Evolutionary conservation across 2,888 invertebrate genomes (phyloP), one percentile per base, ranked within the genome.

Genomic region (Pterostichus niger): DNA sequence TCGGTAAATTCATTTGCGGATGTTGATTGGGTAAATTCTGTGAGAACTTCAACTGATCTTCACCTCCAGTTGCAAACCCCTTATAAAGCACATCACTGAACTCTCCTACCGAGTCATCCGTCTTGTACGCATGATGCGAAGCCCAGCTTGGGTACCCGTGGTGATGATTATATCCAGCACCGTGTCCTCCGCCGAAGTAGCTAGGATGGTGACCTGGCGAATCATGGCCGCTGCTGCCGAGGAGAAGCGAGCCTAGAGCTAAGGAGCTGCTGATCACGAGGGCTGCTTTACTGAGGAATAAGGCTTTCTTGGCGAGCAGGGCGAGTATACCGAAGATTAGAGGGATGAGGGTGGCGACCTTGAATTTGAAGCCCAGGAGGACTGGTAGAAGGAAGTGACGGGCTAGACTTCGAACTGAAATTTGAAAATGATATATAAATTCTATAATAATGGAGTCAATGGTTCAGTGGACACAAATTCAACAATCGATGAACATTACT

Each of bases 321-420:
- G 95, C 92, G 49, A 96, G 89, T 7, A 93, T 87, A 0, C 95
- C 95, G 84, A 96, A 93, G 7, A 96, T 87, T 76, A 96, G 87
- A 0, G 96, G 96, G 13, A 96, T 90, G 83, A 96, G 88, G 0
- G 95, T 94, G 0, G 94, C 93, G 59, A 96, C 90, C 87, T 95
- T 96, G 87, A 96, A 95, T 89, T 96, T 96, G 85, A 96, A 92
- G 6, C 96, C 96, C 10, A 96, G 91, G 0, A 96, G 91, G 86
- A 96, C 93, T 31, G 96, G 96, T 15, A 96, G 90, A n/a, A 96
- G 87, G 81, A 96, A 92, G 85, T 95, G 94, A 85, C 94, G 92
- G 77, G 96, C 92, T 84, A 96, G 87, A 33, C 95, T 89, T 15
- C 94, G 93, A 85, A 94, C 96, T 96, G 92, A 84, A 93, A 93